A percentile compares a stretch with the other conserved stretches of the same genome.
Conservation (phyloP, 2,113 vertebrate species). For the Synodontis membranacea region DNA sequence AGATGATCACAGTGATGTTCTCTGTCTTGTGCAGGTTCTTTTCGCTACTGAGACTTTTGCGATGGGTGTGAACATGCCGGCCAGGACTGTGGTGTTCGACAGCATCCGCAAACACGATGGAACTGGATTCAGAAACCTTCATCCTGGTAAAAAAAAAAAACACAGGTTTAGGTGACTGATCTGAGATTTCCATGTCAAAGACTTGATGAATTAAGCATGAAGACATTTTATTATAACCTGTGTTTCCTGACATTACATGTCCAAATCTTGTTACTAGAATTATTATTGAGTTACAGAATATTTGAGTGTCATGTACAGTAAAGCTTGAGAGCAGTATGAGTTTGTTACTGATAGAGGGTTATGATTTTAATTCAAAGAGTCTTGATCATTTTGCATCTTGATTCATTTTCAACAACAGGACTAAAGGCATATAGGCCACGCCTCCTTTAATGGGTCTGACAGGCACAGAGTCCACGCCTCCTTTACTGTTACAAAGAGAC, state of each 20-base stretch:
- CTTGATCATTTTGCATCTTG: background rate
- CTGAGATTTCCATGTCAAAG: background rate
- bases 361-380: background rate
- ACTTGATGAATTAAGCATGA: background rate
- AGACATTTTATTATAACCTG: background rate
- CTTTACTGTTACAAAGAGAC: background rate
- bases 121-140: slow-evolving; percentile 83
- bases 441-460: background rate
- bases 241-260: background rate
- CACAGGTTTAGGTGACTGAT: background rate
- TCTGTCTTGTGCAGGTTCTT: slow-evolving; percentile 73
- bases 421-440: background rate
- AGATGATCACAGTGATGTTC: background rate
- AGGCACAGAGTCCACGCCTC: background rate
- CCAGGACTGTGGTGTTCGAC: slow-evolving; percentile 89
- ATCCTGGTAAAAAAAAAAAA: slow-evolving; percentile 72
- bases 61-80: slow-evolving; percentile 94
- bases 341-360: background rate
- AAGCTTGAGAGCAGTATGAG: background rate
- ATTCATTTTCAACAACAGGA: background rate
- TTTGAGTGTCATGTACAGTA: background rate
- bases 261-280: background rate
- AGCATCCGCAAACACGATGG: slow-evolving; percentile 89
- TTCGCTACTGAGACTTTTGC: slow-evolving; percentile 93
- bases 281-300: background rate